A percentile compares a stretch with the other conserved stretches of the same genome.
Evolutionary conservation across 1,140 invertebrate species (phyloP).

Genomic region (Drosophila subpulchrella): DNA sequence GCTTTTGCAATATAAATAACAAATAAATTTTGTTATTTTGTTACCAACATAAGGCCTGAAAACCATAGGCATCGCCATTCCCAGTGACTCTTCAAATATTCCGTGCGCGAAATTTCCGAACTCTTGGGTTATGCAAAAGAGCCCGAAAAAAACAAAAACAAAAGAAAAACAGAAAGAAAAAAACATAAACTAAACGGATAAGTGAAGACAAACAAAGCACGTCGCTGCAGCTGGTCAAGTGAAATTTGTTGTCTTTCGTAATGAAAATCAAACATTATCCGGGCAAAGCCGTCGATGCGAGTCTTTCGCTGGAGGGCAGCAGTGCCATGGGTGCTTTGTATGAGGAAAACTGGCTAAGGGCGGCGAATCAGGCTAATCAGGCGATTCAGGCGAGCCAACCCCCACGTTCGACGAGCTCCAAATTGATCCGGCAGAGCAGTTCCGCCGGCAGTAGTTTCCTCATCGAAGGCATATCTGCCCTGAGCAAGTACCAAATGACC

Average conservation of each 20-base stretch:
- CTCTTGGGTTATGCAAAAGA: slow-evolving; percentile 69
- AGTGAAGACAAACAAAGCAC: slow-evolving; percentile 53
- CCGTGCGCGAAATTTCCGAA: slow-evolving; percentile 68
- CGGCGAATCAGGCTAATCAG: slow-evolving; percentile 62
- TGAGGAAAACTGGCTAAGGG: slow-evolving; percentile 92
- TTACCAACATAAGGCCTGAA: slow-evolving; percentile 37
- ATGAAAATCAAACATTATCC: slow-evolving; percentile 94
- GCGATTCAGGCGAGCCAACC: too few relatives aligned
- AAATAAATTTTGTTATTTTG: slow-evolving; percentile 49
- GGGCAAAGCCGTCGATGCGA: slow-evolving; percentile 89
- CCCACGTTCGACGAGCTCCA: not conserved
- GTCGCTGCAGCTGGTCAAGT: slow-evolving; percentile 53
- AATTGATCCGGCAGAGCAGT: slow-evolving; percentile 55
- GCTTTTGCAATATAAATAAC: slow-evolving; percentile 66
- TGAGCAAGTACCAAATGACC: slow-evolving; percentile 87
- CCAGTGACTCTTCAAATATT: slow-evolving; percentile 72
- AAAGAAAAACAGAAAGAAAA: slow-evolving; percentile 2
- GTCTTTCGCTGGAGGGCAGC: slow-evolving; percentile 87
- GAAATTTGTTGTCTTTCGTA: slow-evolving; percentile 52
- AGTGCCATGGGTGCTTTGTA: slow-evolving; percentile 90
- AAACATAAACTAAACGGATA: slow-evolving; percentile 29
- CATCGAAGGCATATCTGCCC: slow-evolving; percentile 86
- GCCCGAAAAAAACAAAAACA: slow-evolving; percentile 11
- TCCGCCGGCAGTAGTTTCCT: slow-evolving; percentile 71
- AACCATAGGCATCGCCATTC: slow-evolving; percentile 2